Base-by-base conservation (phyloP, 2,888 invertebrate genomes). In the Anorthoa munda region DNA sequence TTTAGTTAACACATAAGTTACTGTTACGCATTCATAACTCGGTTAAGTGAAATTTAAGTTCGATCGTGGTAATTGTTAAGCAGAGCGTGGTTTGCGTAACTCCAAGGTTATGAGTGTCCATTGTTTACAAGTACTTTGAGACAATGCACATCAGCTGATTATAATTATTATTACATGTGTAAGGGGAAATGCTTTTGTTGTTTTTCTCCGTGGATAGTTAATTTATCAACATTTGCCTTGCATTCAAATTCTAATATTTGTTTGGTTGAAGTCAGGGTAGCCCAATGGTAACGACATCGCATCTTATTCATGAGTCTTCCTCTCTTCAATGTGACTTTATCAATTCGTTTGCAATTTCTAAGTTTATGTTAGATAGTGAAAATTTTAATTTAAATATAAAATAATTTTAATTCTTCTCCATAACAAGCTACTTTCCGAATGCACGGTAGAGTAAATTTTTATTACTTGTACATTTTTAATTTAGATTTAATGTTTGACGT, bases 71-170 rank as follows among this genome's bases (percentile, higher is more conserved):
- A n/a, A 72, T 56, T 79, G 71, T 60, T 66, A 82, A 66, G 2
- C 69, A 78, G 79, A 82, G 68, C 69, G 58, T 75, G 69, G 53
- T 59, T 82, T 70, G 61, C 56, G 69, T 79, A 84, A 76, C 69
- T 45, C 31, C 80, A 84, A 84, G 84, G 82, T 80, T 80, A 77
- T 50, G 31, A 17, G 13, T 18, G 1, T 21, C 76, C 69, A 80
- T 67, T 80, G 70, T 68, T 2, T 53, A 55, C 71, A 76, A 67
- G 71, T 81, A 67, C 12, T 50, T 23, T n/a, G 53, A 80, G 61
- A 76, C 71, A 81, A 81, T 81, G 67, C 31, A 13, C 0, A 46
- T 68, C 53, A 61, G 48, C 55, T 39, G 56, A 58, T 74, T 15
- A 18, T 31, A 50, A 61, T 50, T 63, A 53, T 61, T 68, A 55